Percentiles rank a stretch among this genome's conserved stretches.
Conservation (phyloP, 2,888 invertebrate genomes). For the Pollenia amentaria region DNA sequence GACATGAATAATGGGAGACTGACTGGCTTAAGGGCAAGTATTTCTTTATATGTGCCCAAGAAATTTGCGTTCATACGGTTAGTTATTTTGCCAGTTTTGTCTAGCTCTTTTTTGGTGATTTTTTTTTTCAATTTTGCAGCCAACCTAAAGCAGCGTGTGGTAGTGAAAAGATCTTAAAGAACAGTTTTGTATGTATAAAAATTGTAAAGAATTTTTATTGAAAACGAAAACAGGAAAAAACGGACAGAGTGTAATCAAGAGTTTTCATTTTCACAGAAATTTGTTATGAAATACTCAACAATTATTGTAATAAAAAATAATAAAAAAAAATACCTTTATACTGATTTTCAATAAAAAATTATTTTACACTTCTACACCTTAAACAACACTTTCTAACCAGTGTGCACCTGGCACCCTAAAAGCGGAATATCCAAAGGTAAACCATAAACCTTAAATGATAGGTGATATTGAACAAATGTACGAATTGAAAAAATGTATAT, state of each 20-base stretch:
- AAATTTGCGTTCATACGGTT: slow-evolving; percentile 10
- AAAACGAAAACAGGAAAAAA: too few species aligned
- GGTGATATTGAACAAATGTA: not conserved
- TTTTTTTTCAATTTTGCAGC: slow-evolving; percentile 6
- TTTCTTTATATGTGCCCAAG: slow-evolving; percentile 43
- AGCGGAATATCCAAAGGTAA: slow-evolving; percentile 22
- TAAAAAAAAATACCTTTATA: not conserved
- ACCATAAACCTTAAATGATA: slow-evolving; percentile 26
- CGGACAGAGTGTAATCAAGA: too few species aligned
- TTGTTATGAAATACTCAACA: too few species aligned
- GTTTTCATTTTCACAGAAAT: too few species aligned
- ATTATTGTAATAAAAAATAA: not conserved
- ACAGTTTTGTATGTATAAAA: not conserved
- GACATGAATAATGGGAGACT: slow-evolving; percentile 52
- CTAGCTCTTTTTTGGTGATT: not conserved
- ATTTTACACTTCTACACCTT: not conserved
- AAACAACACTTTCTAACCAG: not conserved
- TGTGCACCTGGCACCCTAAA: not conserved
- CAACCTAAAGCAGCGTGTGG: not conserved
- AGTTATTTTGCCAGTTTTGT: not conserved
- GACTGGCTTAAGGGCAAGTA: slow-evolving; percentile 27
- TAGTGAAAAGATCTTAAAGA: not conserved
- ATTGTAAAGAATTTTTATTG: too few species aligned
- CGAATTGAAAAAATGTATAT: not conserved
- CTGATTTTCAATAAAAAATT: not conserved